phyloP scores from a whole-genome alignment of 1,140 invertebrate genomes.

The Tyrophagus putrescentiae region DNA sequence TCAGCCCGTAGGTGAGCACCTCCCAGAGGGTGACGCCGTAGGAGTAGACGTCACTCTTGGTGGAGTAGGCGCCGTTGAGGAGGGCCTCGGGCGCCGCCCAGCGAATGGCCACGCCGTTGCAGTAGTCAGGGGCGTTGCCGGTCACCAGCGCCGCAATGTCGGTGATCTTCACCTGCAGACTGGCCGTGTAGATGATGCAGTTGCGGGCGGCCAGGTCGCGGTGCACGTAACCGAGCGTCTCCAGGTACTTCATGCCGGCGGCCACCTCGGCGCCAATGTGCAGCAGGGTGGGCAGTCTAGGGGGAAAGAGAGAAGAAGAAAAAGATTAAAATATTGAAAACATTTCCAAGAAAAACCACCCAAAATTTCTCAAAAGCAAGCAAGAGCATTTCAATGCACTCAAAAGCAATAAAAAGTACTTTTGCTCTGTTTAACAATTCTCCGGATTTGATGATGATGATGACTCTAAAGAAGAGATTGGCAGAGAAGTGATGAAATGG shows the following conservation, averaged over 20 bases:
- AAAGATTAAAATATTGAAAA: not conserved
- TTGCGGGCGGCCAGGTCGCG: constrained; percentile 93
- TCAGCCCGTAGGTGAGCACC: constrained; percentile 54
- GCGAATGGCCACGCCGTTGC: constrained; percentile 83
- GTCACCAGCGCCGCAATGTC: constrained; percentile 94
- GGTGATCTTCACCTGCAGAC: constrained; percentile 73
- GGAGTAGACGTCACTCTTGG: constrained; percentile 90
- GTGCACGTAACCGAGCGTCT: constrained; percentile 65
- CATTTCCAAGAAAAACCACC: not conserved
- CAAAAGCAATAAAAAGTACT: too few relatives aligned
- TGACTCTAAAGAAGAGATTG: too few relatives aligned
- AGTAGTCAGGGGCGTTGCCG: constrained; percentile 90
- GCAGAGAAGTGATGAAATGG: not conserved
- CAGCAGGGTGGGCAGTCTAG: not conserved
- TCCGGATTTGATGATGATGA: too few relatives aligned
- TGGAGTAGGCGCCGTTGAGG: constrained; percentile 82
- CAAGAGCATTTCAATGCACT: too few relatives aligned
- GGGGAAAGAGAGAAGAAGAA: not conserved
- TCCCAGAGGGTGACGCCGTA: constrained; percentile 86
- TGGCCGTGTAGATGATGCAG: constrained; percentile 74
- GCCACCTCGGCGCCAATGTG: constrained; percentile 46
- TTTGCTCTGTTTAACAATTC: too few relatives aligned
- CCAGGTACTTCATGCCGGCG: constrained; percentile 77
- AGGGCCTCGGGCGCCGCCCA: constrained; percentile 99
- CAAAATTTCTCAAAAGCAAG: not conserved